phyloP scores from a whole-genome alignment of 2,113 vertebrate species.

The Platysternon megacephalum region DNA sequence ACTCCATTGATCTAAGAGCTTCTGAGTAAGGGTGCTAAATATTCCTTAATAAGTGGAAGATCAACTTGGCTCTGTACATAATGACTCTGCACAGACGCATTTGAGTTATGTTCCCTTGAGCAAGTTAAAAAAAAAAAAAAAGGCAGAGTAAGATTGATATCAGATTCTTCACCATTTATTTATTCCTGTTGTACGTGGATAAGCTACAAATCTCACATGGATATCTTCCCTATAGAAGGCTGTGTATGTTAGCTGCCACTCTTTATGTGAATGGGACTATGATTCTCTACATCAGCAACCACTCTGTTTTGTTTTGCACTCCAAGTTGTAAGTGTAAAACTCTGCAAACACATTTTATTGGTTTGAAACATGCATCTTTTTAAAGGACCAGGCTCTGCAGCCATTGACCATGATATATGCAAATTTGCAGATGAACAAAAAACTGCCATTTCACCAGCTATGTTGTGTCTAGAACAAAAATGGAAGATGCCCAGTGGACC shows the following conservation, averaged over 20 bases:
- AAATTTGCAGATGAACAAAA: accelerated
- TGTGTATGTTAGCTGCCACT: neutral
- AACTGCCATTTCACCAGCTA: neutral
- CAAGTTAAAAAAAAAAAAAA: neutral
- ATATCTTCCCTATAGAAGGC: constrained; percentile 7
- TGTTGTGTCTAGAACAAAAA: neutral
- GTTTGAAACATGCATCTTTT: neutral
- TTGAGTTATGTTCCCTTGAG: constrained; percentile 62
- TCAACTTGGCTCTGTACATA: constrained; percentile 39
- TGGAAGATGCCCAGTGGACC: accelerated
- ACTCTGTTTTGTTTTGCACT: neutral
- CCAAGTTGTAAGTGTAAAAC: neutral
- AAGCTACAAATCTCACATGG: constrained; percentile 30
- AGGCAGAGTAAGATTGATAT: constrained; percentile 56
- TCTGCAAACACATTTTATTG: neutral
- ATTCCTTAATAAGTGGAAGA: constrained; percentile 57
- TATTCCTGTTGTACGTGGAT: constrained; percentile 35
- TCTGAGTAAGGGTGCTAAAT: constrained; percentile 54
- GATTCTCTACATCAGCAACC: neutral
- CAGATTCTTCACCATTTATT: constrained; percentile 56
- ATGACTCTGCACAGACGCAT: constrained; percentile 45
- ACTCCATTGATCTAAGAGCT: constrained; percentile 43
- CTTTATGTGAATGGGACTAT: neutral
- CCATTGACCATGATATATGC: accelerated
- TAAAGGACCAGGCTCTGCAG: neutral